These are phyloP conservation scores for Calycopis cecrops DNA, from an alignment of 1,140 invertebrate genomes.

Conservation along the genomic window DNA sequence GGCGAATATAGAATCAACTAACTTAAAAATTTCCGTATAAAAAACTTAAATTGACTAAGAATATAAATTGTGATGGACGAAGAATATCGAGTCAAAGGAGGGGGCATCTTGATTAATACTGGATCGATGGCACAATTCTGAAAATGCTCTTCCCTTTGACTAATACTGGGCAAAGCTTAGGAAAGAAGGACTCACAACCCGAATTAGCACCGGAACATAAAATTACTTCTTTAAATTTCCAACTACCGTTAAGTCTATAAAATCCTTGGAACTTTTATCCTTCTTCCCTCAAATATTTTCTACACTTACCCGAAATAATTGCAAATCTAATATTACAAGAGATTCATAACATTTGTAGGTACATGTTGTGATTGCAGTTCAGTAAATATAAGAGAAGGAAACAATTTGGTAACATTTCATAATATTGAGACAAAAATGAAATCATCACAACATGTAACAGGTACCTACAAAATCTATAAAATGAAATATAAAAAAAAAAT, in stretches of 20 bases:
- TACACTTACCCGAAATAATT: constrained; percentile 53
- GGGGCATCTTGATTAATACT: constrained; percentile 67
- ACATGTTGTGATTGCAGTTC: constrained; percentile 58
- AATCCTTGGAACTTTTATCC: constrained; percentile 33
- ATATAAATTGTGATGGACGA: constrained; percentile 68
- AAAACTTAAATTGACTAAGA: constrained; percentile 73
- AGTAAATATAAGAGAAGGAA: constrained; percentile 37
- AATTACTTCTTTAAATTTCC: neutral
- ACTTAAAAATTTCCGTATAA: constrained; percentile 63
- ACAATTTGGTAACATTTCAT: constrained; percentile 42
- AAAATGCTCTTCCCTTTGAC: constrained; percentile 67
- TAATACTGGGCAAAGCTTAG: constrained; percentile 68
- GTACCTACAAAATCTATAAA: constrained; percentile 65
- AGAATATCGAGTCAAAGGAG: constrained; percentile 64
- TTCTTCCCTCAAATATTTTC: constrained; percentile 56
- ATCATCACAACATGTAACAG: constrained; percentile 69
- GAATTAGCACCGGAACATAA: constrained; percentile 50
- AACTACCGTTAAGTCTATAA: constrained; percentile 20
- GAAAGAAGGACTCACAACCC: constrained; percentile 75
- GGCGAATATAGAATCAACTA: constrained; percentile 71
- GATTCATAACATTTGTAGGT: constrained; percentile 35
- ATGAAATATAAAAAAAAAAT: constrained; percentile 67
- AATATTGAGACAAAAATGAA: constrained; percentile 30
- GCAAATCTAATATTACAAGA: constrained; percentile 31
- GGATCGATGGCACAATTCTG: constrained; percentile 69